phyloP scores from a whole-genome alignment of 23 tunicate species.

The Trididemnum nubilum region DNA sequence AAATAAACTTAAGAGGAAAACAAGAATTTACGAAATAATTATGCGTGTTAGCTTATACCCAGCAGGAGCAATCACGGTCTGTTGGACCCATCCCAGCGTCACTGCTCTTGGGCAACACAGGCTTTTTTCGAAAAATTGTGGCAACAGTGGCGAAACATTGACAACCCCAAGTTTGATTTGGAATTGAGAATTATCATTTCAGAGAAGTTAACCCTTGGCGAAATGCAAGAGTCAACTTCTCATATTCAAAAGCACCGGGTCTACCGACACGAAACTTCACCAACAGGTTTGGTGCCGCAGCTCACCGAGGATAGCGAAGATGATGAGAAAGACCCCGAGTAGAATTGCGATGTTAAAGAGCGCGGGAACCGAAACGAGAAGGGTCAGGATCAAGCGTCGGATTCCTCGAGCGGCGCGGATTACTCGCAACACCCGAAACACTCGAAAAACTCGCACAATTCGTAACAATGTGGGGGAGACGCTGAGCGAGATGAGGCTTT shows the following conservation, averaged over 20 bases:
- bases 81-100: too few relatives aligned
- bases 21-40: too few relatives aligned
- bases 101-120: neutral
- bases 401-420: conserved; percentile 90
- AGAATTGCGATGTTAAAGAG: conserved; percentile 89
- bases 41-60: too few relatives aligned
- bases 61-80: too few relatives aligned
- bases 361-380: conserved; percentile 83
- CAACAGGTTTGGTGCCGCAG: too few relatives aligned
- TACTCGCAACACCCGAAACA: conserved; percentile 85
- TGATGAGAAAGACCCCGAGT: conserved; percentile 73
- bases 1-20: too few relatives aligned
- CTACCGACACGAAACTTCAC: too few relatives aligned
- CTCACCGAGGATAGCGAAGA: conserved; percentile 87
- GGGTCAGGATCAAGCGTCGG: conserved; percentile 76
- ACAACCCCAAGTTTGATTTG: neutral
- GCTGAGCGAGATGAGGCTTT: conserved; percentile 53
- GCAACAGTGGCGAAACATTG: neutral
- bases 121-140: neutral
- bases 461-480: conserved; percentile 90
- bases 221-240: too few relatives aligned
- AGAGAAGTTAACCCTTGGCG: too few relatives aligned
- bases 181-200: too few relatives aligned
- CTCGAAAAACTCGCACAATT: conserved; percentile 86
- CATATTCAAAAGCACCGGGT: too few relatives aligned